phyloP scores from a whole-genome alignment of 2,113 vertebrate genomes.

The Naja naja region DNA sequence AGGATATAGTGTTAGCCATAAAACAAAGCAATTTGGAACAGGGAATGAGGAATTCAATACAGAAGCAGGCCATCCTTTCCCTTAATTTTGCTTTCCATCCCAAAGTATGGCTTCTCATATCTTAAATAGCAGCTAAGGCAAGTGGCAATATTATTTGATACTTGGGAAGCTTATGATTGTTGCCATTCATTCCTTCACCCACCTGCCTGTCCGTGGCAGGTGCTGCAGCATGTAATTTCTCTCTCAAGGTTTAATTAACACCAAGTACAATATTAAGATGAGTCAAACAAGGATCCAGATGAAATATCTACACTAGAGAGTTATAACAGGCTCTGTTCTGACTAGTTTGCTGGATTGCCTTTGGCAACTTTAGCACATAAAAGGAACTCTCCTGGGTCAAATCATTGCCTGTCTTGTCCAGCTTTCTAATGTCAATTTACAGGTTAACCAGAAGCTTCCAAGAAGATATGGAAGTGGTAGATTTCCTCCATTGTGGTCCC shows the following conservation, averaged over 20 bases:
- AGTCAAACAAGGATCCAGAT: conserved; percentile 13
- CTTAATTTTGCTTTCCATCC: neutral
- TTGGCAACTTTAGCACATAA: neutral
- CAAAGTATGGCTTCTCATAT: neutral
- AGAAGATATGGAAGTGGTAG: neutral
- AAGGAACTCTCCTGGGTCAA: neutral
- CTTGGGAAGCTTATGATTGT: neutral
- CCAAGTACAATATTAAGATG: conserved; percentile 5
- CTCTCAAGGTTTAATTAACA: neutral
- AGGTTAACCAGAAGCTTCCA: neutral
- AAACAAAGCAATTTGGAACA: neutral
- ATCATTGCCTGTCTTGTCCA: neutral
- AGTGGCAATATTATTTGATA: neutral
- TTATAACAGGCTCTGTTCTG: neutral
- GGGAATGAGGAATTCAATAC: accelerated
- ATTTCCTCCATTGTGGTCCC: neutral
- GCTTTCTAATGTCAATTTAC: neutral
- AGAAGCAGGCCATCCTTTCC: neutral
- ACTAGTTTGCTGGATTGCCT: neutral
- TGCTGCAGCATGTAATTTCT: neutral
- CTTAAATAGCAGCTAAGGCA: neutral
- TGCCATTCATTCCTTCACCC: neutral
- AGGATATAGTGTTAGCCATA: neutral
- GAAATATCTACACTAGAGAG: conserved; percentile 9
- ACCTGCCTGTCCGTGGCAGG: neutral